These are phyloP conservation scores for Collichthys lucidus DNA, from an alignment of 2,113 vertebrate genomes.

Conservation along the genomic window DNA sequence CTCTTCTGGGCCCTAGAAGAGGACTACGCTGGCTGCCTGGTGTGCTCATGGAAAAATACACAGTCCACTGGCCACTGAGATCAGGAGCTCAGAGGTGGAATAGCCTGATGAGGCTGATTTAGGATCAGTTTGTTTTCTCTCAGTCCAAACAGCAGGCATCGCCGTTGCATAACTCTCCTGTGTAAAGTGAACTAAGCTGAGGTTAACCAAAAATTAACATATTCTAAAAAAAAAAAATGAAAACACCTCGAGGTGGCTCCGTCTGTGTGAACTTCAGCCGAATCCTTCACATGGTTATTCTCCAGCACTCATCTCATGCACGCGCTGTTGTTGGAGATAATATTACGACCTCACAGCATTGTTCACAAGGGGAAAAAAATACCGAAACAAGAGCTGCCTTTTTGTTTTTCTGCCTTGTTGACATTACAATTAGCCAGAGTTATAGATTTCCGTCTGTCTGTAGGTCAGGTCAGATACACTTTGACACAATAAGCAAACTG, in stretches of 20 bases:
- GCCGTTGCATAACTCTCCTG: constrained; percentile 18
- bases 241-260: neutral
- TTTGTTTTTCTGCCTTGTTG: constrained; percentile 18
- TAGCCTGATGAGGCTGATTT: constrained; percentile 36
- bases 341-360: neutral
- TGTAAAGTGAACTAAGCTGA: neutral
- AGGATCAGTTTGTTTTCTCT: constrained; percentile 45
- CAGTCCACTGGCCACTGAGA: constrained; percentile 20
- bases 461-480: constrained; percentile 14
- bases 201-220: constrained; percentile 27
- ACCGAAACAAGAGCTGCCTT: constrained; percentile 1
- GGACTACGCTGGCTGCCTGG: constrained; percentile 5
- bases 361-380: neutral
- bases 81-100: constrained; percentile 33
- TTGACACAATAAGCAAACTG: constrained; percentile 40
- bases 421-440: constrained; percentile 1
- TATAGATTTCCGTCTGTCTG: constrained; percentile 19
- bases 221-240: constrained; percentile 20
- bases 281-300: constrained; percentile 4
- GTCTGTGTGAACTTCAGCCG: constrained; percentile 10
- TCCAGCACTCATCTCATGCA: constrained; percentile 2
- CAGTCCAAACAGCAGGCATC: constrained; percentile 8
- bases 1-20: constrained; percentile 8
- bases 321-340: constrained; percentile 11
- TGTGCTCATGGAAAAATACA: constrained; percentile 61